A percentile compares a stretch with the other conserved stretches of the same genome.
phyloP scores from a whole-genome alignment of 2,797 vertebrate genomes.

The Danio tinwini region DNA sequence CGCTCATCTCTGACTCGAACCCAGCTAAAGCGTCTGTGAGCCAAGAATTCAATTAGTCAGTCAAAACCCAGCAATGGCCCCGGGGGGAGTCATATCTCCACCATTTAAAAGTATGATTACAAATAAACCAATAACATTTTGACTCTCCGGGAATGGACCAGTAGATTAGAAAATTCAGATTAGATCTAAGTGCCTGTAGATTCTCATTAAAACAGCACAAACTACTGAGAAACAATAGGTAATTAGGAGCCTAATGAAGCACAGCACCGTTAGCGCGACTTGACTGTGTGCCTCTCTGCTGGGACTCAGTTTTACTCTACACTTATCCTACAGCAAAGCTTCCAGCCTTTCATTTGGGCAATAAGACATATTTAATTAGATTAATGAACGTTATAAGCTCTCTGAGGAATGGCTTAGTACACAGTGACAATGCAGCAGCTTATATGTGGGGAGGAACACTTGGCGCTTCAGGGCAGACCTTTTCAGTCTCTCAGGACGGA shows the following conservation, averaged over 20 bases:
- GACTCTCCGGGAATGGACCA: slow-evolving; percentile 83
- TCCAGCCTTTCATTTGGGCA: slow-evolving; percentile 95
- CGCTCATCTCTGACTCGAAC: slow-evolving; percentile 50
- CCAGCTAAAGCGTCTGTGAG: slow-evolving; percentile 68
- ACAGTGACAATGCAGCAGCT: slow-evolving; percentile 94
- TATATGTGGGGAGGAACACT: slow-evolving; percentile 85
- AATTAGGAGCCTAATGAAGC: slow-evolving; percentile 99
- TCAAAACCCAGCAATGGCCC: slow-evolving; percentile 74
- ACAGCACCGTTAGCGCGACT: slow-evolving; percentile 90
- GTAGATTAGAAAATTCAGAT: slow-evolving; percentile 88
- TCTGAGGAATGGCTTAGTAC: slow-evolving; percentile 90
- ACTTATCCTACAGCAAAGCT: slow-evolving; percentile 99
- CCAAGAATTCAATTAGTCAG: slow-evolving; percentile 82
- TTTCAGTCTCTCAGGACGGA: slow-evolving; percentile 78
- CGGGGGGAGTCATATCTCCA: slow-evolving; percentile 80
- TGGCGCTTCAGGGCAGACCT: slow-evolving; percentile 84
- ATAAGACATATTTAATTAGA: slow-evolving; percentile 99
- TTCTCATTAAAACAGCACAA: slow-evolving; percentile 99
- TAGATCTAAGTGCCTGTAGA: slow-evolving; percentile 87
- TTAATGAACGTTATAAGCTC: slow-evolving; percentile 97
- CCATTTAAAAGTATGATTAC: slow-evolving; percentile 87
- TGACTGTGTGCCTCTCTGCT: slow-evolving; percentile 92
- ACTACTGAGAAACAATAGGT: slow-evolving; percentile 99
- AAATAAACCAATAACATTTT: slow-evolving; percentile 87
- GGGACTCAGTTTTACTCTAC: slow-evolving; percentile 97